Evolutionary conservation across 2,113 vertebrate genomes (phyloP).

Genomic region (Pseudolaguvia tuberculata): DNA sequence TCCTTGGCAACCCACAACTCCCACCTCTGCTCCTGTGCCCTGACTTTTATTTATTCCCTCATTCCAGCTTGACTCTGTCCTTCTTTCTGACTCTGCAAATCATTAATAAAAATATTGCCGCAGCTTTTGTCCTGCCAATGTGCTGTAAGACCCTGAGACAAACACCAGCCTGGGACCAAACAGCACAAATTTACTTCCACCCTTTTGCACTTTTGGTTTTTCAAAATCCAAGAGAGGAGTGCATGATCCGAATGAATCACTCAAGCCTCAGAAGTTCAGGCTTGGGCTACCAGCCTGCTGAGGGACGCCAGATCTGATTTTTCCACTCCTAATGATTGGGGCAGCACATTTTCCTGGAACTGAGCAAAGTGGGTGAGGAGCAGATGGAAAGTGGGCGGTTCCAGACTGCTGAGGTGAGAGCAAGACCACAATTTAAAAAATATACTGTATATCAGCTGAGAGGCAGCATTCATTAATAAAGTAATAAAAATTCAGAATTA

Average conservation of each 20-base stretch:
- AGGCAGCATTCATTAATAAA: no score
- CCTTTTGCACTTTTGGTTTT: background rate
- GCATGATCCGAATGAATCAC: slow-evolving; percentile 23
- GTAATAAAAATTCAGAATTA: no score
- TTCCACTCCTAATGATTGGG: slow-evolving; percentile 34
- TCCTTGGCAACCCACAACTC: slow-evolving; percentile 35
- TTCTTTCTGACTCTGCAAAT: slow-evolving; percentile 32
- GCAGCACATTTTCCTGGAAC: slow-evolving; percentile 34
- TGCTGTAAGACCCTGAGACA: background rate
- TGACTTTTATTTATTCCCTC: slow-evolving; percentile 10
- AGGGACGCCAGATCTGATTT: slow-evolving; percentile 33
- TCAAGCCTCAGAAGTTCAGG: slow-evolving; percentile 17
- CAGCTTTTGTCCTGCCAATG: slow-evolving; percentile 31
- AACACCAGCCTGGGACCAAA: background rate
- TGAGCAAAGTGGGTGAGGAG: slow-evolving; percentile 16
- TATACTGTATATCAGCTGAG: no score
- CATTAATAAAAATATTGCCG: slow-evolving; percentile 37
- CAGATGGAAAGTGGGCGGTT: slow-evolving; percentile 21
- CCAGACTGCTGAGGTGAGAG: slow-evolving; percentile 15
- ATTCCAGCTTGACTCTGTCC: slow-evolving; percentile 31
- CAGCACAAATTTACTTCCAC: background rate
- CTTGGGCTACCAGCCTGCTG: slow-evolving; percentile 27
- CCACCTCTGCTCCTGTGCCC: slow-evolving; percentile 39
- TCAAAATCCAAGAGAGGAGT: background rate
- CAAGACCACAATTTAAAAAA: background rate